These are phyloP conservation scores for Prunella himalayana DNA, from an alignment of 2,113 vertebrate species.

Conservation along the genomic window DNA sequence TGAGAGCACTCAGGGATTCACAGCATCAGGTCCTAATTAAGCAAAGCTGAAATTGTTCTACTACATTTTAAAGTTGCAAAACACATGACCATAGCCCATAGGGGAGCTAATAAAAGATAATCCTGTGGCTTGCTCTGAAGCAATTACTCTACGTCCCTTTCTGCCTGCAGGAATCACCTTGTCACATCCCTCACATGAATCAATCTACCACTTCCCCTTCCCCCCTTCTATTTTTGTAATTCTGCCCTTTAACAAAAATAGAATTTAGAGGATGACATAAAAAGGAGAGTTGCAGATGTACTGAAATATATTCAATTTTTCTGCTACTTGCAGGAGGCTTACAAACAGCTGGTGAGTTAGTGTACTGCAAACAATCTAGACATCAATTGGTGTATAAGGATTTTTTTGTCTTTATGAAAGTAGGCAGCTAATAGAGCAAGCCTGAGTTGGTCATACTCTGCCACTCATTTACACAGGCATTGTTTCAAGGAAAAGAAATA, in stretches of 20 bases:
- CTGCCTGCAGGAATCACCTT: constrained; percentile 49
- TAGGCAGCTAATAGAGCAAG: neutral
- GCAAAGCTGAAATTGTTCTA: neutral
- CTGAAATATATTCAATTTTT: constrained; percentile 1
- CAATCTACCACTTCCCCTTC: constrained; percentile 20
- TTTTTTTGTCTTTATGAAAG: neutral
- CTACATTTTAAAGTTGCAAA: neutral
- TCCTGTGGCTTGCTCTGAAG: neutral
- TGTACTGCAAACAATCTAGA: neutral
- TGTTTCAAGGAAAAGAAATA: neutral
- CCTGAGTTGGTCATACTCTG: neutral
- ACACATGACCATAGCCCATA: neutral
- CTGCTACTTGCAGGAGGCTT: neutral
- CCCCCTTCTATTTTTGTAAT: constrained; percentile 33
- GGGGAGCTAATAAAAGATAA: constrained; percentile 19
- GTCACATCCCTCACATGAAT: constrained; percentile 32
- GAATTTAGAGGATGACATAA: constrained; percentile 21
- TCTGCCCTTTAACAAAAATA: constrained; percentile 42
- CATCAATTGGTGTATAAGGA: neutral
- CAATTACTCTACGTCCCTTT: constrained; percentile 1
- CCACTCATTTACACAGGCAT: neutral
- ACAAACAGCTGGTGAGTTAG: constrained; percentile 6
- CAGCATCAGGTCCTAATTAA: neutral
- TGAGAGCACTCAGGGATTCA: neutral
- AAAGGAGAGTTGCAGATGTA: constrained; percentile 11